These are phyloP conservation scores for Opisthograptis luteolata DNA, from an alignment of 2,888 invertebrate species.

Conservation along the genomic window DNA sequence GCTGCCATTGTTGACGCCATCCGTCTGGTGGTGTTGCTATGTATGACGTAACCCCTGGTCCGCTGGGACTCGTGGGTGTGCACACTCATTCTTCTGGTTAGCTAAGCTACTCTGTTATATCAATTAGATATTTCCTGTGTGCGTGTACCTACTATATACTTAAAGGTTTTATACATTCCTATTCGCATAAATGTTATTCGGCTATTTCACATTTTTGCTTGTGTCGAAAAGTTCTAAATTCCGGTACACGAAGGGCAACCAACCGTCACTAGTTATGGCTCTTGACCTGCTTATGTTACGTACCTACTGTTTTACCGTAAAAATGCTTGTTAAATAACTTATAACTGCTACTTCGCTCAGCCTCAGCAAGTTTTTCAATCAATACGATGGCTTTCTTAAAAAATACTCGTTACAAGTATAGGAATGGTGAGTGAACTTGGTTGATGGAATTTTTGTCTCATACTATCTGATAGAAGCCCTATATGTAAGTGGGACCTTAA, in stretches of 20 bases:
- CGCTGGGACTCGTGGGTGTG: neutral
- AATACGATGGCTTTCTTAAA: too few relatives aligned
- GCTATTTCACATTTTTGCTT: too few relatives aligned
- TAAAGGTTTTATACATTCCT: too few relatives aligned
- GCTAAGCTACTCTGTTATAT: neutral
- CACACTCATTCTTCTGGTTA: slow-evolving; percentile 14
- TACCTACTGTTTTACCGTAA: neutral
- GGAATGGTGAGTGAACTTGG: too few relatives aligned
- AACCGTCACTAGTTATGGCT: neutral
- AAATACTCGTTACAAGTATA: too few relatives aligned
- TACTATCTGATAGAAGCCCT: too few relatives aligned
- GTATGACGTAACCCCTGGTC: slow-evolving; percentile 13
- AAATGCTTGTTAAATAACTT: neutral
- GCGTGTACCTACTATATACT: too few relatives aligned
- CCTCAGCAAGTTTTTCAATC: too few relatives aligned
- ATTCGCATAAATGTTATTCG: too few relatives aligned
- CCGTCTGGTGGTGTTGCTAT: slow-evolving; percentile 5
- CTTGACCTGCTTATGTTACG: slow-evolving; percentile 5
- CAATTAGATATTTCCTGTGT: neutral
- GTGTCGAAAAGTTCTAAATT: slow-evolving; percentile 1
- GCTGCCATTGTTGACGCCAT: slow-evolving; percentile 1
- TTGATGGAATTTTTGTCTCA: too few relatives aligned
- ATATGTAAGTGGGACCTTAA: too few relatives aligned
- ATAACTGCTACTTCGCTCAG: too few relatives aligned
- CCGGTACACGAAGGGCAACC: slow-evolving; percentile 5